Evolutionary conservation across 2,888 invertebrate genomes (phyloP).

Genomic region (Rutpela maculata): DNA sequence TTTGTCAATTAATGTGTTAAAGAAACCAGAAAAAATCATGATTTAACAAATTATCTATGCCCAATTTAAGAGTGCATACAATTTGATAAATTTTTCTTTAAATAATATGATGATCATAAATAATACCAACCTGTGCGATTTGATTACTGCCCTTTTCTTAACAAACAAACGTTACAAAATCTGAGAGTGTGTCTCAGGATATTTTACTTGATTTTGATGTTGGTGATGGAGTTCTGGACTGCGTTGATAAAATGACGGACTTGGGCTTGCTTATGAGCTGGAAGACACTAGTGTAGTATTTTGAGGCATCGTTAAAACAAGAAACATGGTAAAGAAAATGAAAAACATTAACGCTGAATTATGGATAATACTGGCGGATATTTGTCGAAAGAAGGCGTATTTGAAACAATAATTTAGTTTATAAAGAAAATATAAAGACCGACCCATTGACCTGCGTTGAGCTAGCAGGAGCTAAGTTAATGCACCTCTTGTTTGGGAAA

Average conservation of each 20-base stretch:
- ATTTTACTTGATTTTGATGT: constrained; percentile 78
- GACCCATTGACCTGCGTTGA: no score
- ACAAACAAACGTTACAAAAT: constrained; percentile 97
- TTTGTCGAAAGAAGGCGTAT: not conserved
- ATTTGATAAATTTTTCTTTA: no score
- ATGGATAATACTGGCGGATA: not conserved
- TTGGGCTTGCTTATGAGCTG: constrained; percentile 76
- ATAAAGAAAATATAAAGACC: no score
- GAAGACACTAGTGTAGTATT: constrained; percentile 75
- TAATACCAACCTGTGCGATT: constrained; percentile 81
- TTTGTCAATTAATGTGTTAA: no score
- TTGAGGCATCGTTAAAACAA: constrained; percentile 73
- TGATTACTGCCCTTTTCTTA: constrained; percentile 91
- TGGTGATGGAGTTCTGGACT: constrained; percentile 76
- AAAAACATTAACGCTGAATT: not conserved
- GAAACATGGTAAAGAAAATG: constrained; percentile 2
- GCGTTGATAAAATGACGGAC: constrained; percentile 76
- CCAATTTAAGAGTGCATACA: no score
- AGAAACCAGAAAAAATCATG: no score
- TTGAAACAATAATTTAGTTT: constrained; percentile 2
- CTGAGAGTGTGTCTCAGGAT: constrained; percentile 94
- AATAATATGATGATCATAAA: not conserved
- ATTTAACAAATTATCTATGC: no score
- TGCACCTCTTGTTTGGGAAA: no score
- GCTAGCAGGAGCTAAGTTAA: no score